Conservation (phyloP, 2,797 vertebrate species). For the Geotria australis region DNA sequence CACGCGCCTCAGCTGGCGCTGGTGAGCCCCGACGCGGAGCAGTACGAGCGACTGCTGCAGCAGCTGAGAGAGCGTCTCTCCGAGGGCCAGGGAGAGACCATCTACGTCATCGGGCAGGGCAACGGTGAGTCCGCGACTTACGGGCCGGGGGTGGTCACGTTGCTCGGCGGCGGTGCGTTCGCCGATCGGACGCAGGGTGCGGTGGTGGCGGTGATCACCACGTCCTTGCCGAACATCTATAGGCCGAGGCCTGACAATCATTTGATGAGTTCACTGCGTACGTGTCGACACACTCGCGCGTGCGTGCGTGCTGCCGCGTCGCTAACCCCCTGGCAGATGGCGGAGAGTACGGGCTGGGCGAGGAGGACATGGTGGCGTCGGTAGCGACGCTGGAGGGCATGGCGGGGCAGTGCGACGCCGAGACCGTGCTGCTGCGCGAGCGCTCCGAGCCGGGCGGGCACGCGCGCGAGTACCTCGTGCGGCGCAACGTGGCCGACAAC, state of each 20-base stretch:
- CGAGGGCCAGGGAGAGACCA: slow-evolving; percentile 70
- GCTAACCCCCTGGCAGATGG: slow-evolving; percentile 22
- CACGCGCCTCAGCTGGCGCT: slow-evolving; percentile 30
- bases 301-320: no score
- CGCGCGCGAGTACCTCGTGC: slow-evolving; percentile 68
- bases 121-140: slow-evolving; percentile 34
- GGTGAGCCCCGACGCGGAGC: slow-evolving; percentile 63
- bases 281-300: background rate
- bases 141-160: background rate
- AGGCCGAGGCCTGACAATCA: no score
- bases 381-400: slow-evolving; percentile 67
- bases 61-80: slow-evolving; percentile 56
- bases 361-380: slow-evolving; percentile 75
- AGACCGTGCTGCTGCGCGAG: slow-evolving; percentile 61
- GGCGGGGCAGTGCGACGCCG: slow-evolving; percentile 65
- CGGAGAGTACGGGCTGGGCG: slow-evolving; percentile 62
- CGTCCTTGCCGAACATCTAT: no score
- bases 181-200: no score
- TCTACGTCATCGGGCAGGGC: slow-evolving; percentile 71
- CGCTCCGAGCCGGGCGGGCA: slow-evolving; percentile 49
- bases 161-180: no score
- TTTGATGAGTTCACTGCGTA: background rate
- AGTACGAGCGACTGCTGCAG: slow-evolving; percentile 53
- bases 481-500: slow-evolving; percentile 67
- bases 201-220: no score